Evolutionary conservation across 2,113 vertebrate species (phyloP), one percentile per base, ranked within the genome.

Genomic region (Rhabdomys dilectus): DNA sequence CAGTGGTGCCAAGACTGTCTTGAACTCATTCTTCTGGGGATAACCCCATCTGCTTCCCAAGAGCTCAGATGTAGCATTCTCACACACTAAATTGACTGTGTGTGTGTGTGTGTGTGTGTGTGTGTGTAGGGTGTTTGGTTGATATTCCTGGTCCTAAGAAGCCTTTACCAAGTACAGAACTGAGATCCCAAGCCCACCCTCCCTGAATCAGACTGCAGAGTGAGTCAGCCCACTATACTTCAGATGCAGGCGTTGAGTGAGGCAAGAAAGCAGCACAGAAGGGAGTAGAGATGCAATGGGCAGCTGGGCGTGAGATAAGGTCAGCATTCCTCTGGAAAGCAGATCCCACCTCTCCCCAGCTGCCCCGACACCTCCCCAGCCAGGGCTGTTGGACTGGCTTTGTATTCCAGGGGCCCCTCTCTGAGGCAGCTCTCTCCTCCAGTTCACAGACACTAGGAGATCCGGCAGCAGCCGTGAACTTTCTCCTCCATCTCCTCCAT

Each of bases 401-500:
- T 91, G 73, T 88, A 89, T 77, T 89, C 93, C 93, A 93, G 82
- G 68, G 82, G 17, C 89, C 84, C 62, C 31, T 66, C 78, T 93
- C 81, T 2, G 0, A 66, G 48, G 42, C 88, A 91, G 91, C 82
- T 45, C 66, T 86, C 91, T 94, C 68, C 42, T 92, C 95, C 31
- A 0, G 36, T 76, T 34, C 88, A 5, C 1, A 26, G 88, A 92
- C 93, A 96, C 98, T 99, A 99, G 53, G 99, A 99, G 97, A 99
- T 98, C 53, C 99, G 99, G 98, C 99, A 99, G 98, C 99, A 99
- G 93, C 99, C 99, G 0, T 98, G 98, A 62, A 98, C 98, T 96
- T 99, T 99, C 64, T 99, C 98, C 91, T 99, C 99, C 98, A 99
- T 99, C 72, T 99, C 99, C 89, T 99, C 99, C 31, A 99, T 97